Evolutionary conservation across 2,113 vertebrate species (phyloP).

Genomic region (Neotoma lepida): DNA sequence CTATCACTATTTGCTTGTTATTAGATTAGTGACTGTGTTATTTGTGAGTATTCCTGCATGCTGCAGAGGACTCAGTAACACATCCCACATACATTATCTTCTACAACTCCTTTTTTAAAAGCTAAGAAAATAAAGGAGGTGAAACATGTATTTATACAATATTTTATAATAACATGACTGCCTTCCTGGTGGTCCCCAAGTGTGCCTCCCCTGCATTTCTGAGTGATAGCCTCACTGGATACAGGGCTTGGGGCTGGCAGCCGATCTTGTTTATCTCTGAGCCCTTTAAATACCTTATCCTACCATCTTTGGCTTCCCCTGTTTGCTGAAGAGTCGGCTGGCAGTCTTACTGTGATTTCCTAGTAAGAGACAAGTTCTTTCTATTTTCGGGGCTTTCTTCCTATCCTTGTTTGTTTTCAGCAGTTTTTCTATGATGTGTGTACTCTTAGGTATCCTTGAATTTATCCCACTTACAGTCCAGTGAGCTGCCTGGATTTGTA

Average conservation of each 20-base stretch:
- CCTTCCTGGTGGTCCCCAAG: neutral
- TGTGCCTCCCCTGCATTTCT: no score
- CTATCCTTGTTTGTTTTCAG: neutral
- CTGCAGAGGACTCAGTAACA: neutral
- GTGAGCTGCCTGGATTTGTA: neutral
- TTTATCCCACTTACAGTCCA: neutral
- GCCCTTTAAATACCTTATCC: neutral
- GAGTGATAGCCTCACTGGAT: neutral
- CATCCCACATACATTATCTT: neutral
- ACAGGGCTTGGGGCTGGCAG: neutral
- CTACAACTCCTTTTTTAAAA: neutral
- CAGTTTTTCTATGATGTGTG: neutral
- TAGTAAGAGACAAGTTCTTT: no score
- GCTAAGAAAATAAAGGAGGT: neutral
- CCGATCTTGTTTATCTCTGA: neutral
- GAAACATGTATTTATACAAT: neutral
- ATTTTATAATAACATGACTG: neutral
- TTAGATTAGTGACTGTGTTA: neutral
- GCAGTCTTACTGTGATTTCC: neutral
- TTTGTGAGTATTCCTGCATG: neutral
- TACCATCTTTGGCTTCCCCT: neutral
- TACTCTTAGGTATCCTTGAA: neutral
- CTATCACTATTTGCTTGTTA: neutral
- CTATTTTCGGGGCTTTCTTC: neutral
- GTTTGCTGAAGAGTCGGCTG: neutral